Percentiles rank a stretch among this genome's conserved stretches.
Conservation (phyloP, 2,113 vertebrate species). For the Hirundichthys speculiger region DNA sequence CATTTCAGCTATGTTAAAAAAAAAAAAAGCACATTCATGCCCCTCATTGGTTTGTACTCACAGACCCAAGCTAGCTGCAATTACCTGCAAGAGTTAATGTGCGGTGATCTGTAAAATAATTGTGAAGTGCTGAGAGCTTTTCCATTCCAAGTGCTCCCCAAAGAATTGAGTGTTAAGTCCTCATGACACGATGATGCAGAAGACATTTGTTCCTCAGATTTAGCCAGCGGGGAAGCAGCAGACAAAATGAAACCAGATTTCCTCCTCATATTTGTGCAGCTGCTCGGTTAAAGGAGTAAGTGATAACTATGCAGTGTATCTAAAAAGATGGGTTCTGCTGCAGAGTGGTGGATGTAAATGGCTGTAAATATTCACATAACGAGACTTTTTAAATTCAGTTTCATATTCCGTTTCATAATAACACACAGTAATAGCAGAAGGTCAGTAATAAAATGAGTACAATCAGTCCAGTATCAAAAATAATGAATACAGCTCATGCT, state of each 20-base stretch:
- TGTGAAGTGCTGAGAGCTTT: constrained; percentile 73
- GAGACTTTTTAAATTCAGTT: neutral
- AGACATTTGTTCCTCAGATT: constrained; percentile 69
- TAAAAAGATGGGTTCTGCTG: neutral
- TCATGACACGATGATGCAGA: constrained; percentile 54
- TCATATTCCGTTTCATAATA: constrained; percentile 5
- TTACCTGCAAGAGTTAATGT: constrained; percentile 75
- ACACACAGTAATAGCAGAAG: too few species aligned
- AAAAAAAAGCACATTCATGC: constrained; percentile 8
- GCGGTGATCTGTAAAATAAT: constrained; percentile 73
- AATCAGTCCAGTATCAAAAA: too few species aligned
- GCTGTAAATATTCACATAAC: constrained; percentile 4
- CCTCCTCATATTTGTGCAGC: constrained; percentile 46
- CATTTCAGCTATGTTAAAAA: neutral
- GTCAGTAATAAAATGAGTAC: too few species aligned
- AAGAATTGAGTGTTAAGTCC: constrained; percentile 71
- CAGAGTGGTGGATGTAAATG: neutral
- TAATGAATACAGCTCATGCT: too few species aligned
- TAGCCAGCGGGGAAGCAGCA: constrained; percentile 58
- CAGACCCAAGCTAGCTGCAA: constrained; percentile 41
- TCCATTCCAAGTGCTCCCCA: constrained; percentile 66
- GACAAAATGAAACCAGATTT: constrained; percentile 69
- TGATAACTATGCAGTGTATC: constrained; percentile 13
- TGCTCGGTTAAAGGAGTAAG: constrained; percentile 38
- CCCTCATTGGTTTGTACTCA: constrained; percentile 44